Evolutionary conservation across 2,888 invertebrate species (phyloP).

Genomic region (Sceliomorpha sp.): DNA sequence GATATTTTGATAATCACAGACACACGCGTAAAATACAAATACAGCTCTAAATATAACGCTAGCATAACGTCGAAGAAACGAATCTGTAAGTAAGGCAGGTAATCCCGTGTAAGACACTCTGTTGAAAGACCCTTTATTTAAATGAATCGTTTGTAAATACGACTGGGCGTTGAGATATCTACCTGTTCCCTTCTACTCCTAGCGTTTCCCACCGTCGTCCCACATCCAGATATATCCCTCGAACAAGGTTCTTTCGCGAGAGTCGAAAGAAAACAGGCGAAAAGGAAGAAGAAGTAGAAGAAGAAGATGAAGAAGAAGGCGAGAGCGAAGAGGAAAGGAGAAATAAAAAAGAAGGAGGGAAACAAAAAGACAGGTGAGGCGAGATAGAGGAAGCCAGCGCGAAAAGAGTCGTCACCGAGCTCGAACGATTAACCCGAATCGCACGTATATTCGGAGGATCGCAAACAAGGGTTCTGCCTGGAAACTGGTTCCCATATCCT

Average conservation of each 20-base stretch:
- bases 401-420: slow-evolving; percentile 54
- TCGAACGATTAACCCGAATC: slow-evolving; percentile 72
- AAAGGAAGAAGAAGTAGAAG: slow-evolving; percentile 39
- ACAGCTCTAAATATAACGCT: slow-evolving; percentile 15
- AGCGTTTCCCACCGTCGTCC: slow-evolving; percentile 50
- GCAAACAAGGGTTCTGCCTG: slow-evolving; percentile 69
- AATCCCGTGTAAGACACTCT: slow-evolving; percentile 53
- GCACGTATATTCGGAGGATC: slow-evolving; percentile 69
- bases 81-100: slow-evolving; percentile 46
- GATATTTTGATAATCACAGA: slow-evolving; percentile 7
- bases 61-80: slow-evolving; percentile 22
- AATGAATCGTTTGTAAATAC: slow-evolving; percentile 72
- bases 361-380: slow-evolving; percentile 17
- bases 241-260: slow-evolving; percentile 51
- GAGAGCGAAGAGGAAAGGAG: slow-evolving; percentile 48
- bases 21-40: slow-evolving; percentile 9
- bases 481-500: slow-evolving; percentile 65
- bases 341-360: slow-evolving; percentile 26
- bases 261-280: slow-evolving; percentile 40
- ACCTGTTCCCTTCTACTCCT: slow-evolving; percentile 48
- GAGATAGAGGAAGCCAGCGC: slow-evolving; percentile 48
- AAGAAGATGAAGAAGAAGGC: too few relatives aligned
- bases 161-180: slow-evolving; percentile 54
- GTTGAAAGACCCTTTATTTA: slow-evolving; percentile 69
- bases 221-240: slow-evolving; percentile 51